Conservation (phyloP, 1,140 invertebrate species). For the Apocrypta bakeri region DNA sequence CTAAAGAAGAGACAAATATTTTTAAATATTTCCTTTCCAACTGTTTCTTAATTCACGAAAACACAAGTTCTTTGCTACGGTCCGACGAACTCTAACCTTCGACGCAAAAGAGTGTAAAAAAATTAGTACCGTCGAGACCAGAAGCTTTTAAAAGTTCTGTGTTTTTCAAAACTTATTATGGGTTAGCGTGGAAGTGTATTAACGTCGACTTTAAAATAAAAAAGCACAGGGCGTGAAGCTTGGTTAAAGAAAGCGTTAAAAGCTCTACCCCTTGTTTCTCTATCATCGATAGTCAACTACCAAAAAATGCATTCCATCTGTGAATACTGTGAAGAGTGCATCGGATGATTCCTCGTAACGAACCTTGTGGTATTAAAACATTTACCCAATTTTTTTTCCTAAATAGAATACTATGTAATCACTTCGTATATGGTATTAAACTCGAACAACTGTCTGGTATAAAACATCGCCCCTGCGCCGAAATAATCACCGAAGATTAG, state of each 20-base stretch:
- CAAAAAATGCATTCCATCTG: not conserved
- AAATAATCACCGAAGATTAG: constrained; percentile 8
- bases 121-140: not conserved
- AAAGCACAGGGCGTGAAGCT: not conserved
- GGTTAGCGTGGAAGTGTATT: not conserved
- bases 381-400: not conserved
- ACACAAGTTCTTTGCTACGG: not conserved
- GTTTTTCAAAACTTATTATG: constrained; percentile 20
- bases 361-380: too few species aligned
- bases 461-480: not conserved
- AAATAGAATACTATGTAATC: too few species aligned
- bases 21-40: not conserved
- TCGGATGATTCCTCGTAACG: not conserved
- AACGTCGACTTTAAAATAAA: not conserved
- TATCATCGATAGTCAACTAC: not conserved
- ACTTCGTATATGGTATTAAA: not conserved
- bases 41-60: not conserved
- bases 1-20: too few species aligned
- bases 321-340: not conserved
- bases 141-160: constrained; percentile 27
- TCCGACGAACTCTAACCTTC: not conserved
- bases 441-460: not conserved
- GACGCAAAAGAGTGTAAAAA: not conserved
- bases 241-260: not conserved
- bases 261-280: not conserved